Percentiles rank a stretch among this genome's conserved stretches.
Conservation (phyloP, 2,113 vertebrate species). For the Crotalus horridus region DNA sequence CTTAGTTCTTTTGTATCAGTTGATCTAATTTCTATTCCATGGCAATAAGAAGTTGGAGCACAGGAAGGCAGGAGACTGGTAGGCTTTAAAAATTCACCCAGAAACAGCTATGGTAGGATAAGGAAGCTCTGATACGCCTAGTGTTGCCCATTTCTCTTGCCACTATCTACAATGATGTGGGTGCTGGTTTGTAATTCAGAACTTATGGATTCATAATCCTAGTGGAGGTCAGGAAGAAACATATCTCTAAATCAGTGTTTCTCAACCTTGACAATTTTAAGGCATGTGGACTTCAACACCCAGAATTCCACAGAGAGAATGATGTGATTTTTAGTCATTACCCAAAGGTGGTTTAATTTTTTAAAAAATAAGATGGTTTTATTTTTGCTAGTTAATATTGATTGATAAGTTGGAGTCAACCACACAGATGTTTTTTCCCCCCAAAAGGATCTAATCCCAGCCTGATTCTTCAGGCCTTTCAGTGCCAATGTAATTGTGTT, state of each 20-base stretch:
- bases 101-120: neutral
- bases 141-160: neutral
- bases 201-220: neutral
- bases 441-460: neutral
- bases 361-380: neutral
- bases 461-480: neutral
- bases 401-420: neutral
- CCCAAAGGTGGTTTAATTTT: neutral
- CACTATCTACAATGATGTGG: neutral
- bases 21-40: neutral
- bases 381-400: neutral
- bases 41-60: neutral
- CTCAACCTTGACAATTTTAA: too few relatives aligned
- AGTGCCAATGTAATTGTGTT: neutral
- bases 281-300: too few relatives aligned
- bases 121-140: neutral
- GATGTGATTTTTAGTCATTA: neutral
- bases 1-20: neutral
- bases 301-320: too few relatives aligned
- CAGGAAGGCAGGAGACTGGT: neutral
- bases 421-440: neutral
- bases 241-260: too few relatives aligned
- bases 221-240: neutral
- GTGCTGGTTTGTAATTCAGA: neutral
- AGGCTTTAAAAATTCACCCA: neutral